Percentiles rank a stretch among this genome's conserved stretches.
Evolutionary conservation across 2,113 vertebrate species (phyloP).

Genomic region (Noctilio leporinus): DNA sequence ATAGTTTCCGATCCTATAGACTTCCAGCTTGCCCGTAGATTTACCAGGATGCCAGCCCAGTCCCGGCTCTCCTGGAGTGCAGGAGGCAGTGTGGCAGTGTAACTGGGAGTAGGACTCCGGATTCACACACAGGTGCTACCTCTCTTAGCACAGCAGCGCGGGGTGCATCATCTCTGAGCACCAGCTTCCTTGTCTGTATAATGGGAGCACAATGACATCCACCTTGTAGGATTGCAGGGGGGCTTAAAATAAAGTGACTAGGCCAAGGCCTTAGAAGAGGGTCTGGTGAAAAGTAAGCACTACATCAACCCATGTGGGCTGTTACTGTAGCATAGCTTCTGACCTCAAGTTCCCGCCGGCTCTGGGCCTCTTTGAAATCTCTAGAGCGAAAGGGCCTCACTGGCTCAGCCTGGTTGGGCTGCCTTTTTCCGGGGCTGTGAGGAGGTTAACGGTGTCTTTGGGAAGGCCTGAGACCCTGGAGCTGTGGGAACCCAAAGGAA

Average conservation of each 20-base stretch:
- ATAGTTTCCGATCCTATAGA: not conserved
- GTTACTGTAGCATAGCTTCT: not conserved
- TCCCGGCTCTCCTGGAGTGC: not conserved
- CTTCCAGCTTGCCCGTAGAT: not conserved
- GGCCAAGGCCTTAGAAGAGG: not conserved
- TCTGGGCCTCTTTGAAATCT: not conserved
- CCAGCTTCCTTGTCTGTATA: not conserved
- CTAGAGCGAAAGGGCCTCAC: not conserved
- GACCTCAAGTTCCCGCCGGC: not conserved
- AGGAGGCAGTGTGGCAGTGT: rapidly evolving
- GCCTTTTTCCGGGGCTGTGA: not conserved
- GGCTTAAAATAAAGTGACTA: not conserved
- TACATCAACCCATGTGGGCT: not conserved
- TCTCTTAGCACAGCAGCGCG: rapidly evolving
- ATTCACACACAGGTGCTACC: rapidly evolving
- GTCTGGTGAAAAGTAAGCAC: not conserved
- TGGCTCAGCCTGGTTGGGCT: not conserved
- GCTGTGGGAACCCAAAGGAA: not conserved
- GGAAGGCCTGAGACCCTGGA: not conserved
- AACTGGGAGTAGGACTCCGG: not conserved
- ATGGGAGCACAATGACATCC: not conserved
- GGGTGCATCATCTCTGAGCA: not conserved
- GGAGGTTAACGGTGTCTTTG: not conserved
- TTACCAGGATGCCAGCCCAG: rapidly evolving
- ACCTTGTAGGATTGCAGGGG: not conserved